Evolutionary conservation across 2,888 invertebrate species (phyloP).

Genomic region (Anticlea derivata): DNA sequence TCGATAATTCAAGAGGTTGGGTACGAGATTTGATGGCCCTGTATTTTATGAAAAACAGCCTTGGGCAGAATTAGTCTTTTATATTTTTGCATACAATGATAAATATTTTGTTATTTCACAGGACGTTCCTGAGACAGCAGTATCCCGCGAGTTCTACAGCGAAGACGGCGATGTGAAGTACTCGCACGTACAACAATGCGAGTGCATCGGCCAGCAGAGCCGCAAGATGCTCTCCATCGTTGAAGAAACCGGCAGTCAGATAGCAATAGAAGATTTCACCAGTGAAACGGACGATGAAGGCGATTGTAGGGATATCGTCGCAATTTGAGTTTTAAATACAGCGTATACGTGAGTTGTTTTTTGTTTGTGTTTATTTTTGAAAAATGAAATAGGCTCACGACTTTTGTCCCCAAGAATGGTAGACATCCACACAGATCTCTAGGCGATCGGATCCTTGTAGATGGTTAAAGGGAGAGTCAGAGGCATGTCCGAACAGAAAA

Average conservation of each 20-base stretch:
- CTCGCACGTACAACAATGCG: slow-evolving; percentile 17
- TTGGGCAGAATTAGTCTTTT: too few species aligned
- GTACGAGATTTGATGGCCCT: too few species aligned
- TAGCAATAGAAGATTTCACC: slow-evolving; percentile 60
- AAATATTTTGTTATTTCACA: slow-evolving; percentile 34
- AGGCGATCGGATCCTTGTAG: too few species aligned
- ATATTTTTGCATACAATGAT: too few species aligned
- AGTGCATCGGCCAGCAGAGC: slow-evolving; percentile 2
- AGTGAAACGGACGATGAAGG: slow-evolving; percentile 39
- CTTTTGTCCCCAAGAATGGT: too few species aligned
- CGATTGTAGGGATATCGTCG: slow-evolving; percentile 31
- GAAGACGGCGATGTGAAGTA: slow-evolving; percentile 45
- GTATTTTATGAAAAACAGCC: too few species aligned
- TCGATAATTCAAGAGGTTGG: too few species aligned
- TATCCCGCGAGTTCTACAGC: slow-evolving; percentile 45
- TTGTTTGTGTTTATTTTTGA: slow-evolving; percentile 39
- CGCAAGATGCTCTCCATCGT: slow-evolving; percentile 52
- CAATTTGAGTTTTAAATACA: slow-evolving; percentile 26
- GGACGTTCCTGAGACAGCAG: slow-evolving; percentile 45
- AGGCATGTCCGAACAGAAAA: too few species aligned
- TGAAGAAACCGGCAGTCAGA: slow-evolving; percentile 69
- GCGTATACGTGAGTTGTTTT: not conserved
- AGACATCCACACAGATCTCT: too few species aligned
- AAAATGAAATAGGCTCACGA: too few species aligned
- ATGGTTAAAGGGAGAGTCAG: too few species aligned